phyloP scores from a whole-genome alignment of 2,113 vertebrate species.

The Larimichthys crocea region DNA sequence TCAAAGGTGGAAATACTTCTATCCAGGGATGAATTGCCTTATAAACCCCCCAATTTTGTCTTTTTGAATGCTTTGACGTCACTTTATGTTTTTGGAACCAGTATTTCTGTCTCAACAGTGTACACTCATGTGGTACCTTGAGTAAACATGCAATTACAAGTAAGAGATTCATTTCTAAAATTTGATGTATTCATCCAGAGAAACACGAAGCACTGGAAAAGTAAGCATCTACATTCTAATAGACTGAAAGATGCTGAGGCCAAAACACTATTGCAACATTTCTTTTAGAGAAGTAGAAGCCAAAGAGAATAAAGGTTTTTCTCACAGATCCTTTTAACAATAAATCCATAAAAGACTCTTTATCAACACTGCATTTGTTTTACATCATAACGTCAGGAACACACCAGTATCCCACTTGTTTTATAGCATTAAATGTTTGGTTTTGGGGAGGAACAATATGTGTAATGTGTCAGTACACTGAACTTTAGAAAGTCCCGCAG shows the following conservation, averaged over 20 bases:
- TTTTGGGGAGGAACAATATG: not conserved
- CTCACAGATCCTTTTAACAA: not conserved
- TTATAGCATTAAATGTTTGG: not conserved
- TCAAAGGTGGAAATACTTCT: constrained; percentile 26
- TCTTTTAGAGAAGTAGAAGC: not conserved
- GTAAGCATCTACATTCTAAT: not conserved
- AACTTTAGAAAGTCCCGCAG: not conserved
- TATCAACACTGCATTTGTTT: not conserved
- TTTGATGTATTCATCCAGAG: constrained; percentile 15
- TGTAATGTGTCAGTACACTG: not conserved
- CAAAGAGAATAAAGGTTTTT: not conserved
- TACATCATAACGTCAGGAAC: not conserved
- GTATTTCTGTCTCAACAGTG: constrained; percentile 12
- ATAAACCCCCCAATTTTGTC: constrained; percentile 19
- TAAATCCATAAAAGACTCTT: not conserved
- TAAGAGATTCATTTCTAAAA: constrained; percentile 42
- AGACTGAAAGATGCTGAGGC: not conserved
- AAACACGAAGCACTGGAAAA: constrained; percentile 13
- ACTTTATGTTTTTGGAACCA: constrained; percentile 30
- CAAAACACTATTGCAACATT: not conserved
- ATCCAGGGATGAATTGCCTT: constrained; percentile 15
- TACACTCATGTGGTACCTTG: constrained; percentile 20
- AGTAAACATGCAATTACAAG: constrained; percentile 39
- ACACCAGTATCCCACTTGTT: not conserved
- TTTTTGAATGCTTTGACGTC: constrained; percentile 36